Evolutionary conservation across 2,113 vertebrate species (phyloP).

Genomic region (Gambusia holbrooki): DNA sequence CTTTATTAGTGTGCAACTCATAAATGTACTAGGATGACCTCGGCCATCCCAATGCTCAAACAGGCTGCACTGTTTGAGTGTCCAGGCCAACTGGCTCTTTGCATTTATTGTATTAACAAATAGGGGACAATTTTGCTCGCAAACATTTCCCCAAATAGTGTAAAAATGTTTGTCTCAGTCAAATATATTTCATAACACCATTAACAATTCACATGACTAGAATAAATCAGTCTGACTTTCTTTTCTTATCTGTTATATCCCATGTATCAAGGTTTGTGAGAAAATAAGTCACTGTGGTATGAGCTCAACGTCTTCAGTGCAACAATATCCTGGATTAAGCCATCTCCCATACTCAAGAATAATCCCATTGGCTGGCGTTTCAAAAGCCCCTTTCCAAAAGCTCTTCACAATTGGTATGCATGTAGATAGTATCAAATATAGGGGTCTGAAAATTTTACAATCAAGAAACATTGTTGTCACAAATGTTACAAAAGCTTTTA

Average conservation of each 20-base stretch:
- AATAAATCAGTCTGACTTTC: too few species aligned
- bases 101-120: constrained; percentile 53
- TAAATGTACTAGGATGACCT: constrained; percentile 63
- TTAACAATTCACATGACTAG: neutral
- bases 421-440: neutral
- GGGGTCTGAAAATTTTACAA: too few species aligned
- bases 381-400: constrained; percentile 19
- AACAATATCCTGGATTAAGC: constrained; percentile 57
- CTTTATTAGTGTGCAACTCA: constrained; percentile 55
- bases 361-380: constrained; percentile 39
- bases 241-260: constrained; percentile 31
- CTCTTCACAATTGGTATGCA: neutral
- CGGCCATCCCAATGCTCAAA: constrained; percentile 53
- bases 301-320: constrained; percentile 40
- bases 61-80: constrained; percentile 54
- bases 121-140: constrained; percentile 50
- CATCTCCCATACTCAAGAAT: constrained; percentile 21
- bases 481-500: too few species aligned
- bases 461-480: too few species aligned
- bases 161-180: constrained; percentile 9
- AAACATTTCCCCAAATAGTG: constrained; percentile 23
- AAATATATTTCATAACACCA: neutral
- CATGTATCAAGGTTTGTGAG: constrained; percentile 43
- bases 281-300: constrained; percentile 46
- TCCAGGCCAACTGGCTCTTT: constrained; percentile 60